phyloP scores from a whole-genome alignment of 2,888 invertebrate genomes.

The Philonicus albiceps region DNA sequence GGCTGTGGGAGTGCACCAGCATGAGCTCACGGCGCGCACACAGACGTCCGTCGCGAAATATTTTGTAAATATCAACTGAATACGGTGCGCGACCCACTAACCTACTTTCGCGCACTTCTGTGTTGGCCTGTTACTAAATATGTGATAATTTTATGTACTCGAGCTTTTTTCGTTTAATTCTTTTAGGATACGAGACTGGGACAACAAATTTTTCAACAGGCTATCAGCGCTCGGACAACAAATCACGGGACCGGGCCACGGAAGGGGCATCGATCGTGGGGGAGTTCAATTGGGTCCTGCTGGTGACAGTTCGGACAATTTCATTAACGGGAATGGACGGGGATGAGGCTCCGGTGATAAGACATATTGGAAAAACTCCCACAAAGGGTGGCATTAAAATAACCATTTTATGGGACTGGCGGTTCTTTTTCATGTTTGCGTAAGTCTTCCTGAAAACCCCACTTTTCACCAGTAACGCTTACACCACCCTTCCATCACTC shows the following conservation, averaged over 20 bases:
- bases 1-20: neutral
- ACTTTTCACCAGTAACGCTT: neutral
- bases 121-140: constrained; percentile 24
- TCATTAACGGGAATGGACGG: neutral
- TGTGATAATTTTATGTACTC: constrained; percentile 28
- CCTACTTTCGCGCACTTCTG: constrained; percentile 71
- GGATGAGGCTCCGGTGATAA: neutral
- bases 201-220: constrained; percentile 28
- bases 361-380: neutral
- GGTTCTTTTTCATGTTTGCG: neutral
- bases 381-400: neutral
- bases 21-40: neutral
- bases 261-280: neutral
- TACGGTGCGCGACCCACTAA: constrained; percentile 72
- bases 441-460: neutral
- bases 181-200: constrained; percentile 15
- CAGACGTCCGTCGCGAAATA: neutral
- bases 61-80: constrained; percentile 44
- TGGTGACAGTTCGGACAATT: neutral
- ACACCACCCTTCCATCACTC: neutral
- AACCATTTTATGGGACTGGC: neutral
- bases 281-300: neutral
- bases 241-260: neutral
- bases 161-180: constrained; percentile 11
- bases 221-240: neutral